Conservation (phyloP, 2,113 vertebrate species). For the Neodon shergylaensis region DNA sequence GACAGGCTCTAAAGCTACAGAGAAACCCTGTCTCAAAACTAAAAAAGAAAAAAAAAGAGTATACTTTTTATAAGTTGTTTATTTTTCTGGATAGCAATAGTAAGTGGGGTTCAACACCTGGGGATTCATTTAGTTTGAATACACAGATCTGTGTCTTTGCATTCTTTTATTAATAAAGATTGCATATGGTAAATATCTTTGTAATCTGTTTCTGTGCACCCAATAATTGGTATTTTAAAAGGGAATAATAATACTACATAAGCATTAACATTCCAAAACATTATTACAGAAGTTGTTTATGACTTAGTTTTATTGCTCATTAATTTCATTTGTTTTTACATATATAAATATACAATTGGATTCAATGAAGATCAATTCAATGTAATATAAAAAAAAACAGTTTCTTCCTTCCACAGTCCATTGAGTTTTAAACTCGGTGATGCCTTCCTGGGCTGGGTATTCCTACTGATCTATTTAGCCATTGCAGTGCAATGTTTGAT, state of each 20-base stretch:
- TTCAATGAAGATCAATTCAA: neutral
- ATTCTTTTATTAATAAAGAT: neutral
- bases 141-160: neutral
- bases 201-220: neutral
- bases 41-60: too few species aligned
- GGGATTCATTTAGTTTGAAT: neutral
- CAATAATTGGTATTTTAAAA: neutral
- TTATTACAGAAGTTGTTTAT: neutral
- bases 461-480: neutral
- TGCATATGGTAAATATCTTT: neutral
- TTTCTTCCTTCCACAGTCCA: neutral
- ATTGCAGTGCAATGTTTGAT: neutral
- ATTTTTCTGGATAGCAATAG: neutral
- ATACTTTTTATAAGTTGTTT: neutral
- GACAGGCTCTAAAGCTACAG: too few species aligned
- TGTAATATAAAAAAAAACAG: neutral
- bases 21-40: too few species aligned
- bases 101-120: neutral
- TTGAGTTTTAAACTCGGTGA: neutral
- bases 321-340: conserved; percentile 11
- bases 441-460: neutral
- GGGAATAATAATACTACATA: neutral
- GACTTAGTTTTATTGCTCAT: neutral
- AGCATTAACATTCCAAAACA: neutral
- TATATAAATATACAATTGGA: neutral